These are phyloP conservation scores for Peucedramus taeniatus DNA, from an alignment of 2,113 vertebrate genomes.

Conservation along the genomic window DNA sequence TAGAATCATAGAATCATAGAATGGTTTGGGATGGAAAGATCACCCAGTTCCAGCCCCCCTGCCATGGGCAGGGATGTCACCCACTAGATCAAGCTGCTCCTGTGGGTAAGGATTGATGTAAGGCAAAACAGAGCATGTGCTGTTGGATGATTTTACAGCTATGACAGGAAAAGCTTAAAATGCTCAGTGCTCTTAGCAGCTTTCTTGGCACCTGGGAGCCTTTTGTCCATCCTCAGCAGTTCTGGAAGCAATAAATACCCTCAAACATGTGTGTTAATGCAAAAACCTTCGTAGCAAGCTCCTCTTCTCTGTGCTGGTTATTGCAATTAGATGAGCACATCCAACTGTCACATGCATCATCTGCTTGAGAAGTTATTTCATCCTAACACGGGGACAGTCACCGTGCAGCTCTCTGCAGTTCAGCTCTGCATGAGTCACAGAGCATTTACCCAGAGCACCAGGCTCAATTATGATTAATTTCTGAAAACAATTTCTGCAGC, in stretches of 20 bases:
- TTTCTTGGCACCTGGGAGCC: not conserved
- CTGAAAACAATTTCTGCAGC: slow-evolving; percentile 6
- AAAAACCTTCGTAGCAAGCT: not conserved
- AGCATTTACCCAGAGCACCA: not conserved
- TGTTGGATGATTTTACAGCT: not conserved
- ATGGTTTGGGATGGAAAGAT: not conserved
- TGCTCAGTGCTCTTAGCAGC: not conserved
- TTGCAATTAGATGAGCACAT: slow-evolving; percentile 33
- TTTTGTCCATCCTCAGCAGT: not conserved
- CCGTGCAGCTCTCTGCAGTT: not conserved
- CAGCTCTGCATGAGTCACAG: slow-evolving; percentile 1
- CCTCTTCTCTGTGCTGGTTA: not conserved
- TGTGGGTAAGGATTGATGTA: not conserved
- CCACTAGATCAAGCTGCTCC: not conserved
- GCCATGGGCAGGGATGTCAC: not conserved
- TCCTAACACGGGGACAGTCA: not conserved
- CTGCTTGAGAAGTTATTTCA: not conserved
- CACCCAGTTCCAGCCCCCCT: not conserved
- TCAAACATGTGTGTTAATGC: not conserved
- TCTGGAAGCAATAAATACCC: not conserved
- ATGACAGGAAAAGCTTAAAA: not conserved
- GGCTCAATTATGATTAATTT: not conserved
- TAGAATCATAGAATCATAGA: not conserved
- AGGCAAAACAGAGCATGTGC: not conserved
- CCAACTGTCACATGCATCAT: slow-evolving; percentile 1